Evolutionary conservation across 2,113 vertebrate genomes (phyloP).

Genomic region (Notechis scutatus): DNA sequence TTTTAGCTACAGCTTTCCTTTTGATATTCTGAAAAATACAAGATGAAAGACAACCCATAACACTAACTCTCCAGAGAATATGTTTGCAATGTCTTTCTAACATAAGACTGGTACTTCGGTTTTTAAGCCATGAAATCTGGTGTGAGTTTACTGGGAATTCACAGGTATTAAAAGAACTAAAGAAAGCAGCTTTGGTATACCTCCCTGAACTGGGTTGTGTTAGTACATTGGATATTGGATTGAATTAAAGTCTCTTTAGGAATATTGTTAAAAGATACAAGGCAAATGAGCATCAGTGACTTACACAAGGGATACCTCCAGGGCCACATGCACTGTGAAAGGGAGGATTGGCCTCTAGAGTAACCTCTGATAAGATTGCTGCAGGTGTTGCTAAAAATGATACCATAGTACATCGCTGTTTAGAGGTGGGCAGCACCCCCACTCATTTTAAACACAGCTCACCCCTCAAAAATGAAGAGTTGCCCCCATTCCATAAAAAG

Average conservation of each 20-base stretch:
- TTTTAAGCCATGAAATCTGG: conserved; percentile 39
- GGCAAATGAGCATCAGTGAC: neutral
- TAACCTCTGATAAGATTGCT: neutral
- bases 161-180: conserved; percentile 36
- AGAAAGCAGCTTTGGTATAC: conserved; percentile 37
- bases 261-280: neutral
- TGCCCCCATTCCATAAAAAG: neutral
- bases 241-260: neutral
- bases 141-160: conserved; percentile 48
- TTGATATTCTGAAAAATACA: conserved; percentile 23
- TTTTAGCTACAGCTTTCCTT: conserved; percentile 35
- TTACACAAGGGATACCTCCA: neutral
- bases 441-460: neutral
- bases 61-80: conserved; percentile 35
- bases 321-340: neutral
- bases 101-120: conserved; percentile 33
- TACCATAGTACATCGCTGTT: neutral
- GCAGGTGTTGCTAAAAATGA: neutral
- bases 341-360: neutral
- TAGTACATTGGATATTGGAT: neutral
- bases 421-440: neutral
- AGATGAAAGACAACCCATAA: conserved; percentile 38
- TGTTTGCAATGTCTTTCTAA: conserved; percentile 32
- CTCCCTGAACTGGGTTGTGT: neutral
- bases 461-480: neutral